phyloP scores from a whole-genome alignment of 2,113 vertebrate genomes.

The Oncorhynchus mykiss region DNA sequence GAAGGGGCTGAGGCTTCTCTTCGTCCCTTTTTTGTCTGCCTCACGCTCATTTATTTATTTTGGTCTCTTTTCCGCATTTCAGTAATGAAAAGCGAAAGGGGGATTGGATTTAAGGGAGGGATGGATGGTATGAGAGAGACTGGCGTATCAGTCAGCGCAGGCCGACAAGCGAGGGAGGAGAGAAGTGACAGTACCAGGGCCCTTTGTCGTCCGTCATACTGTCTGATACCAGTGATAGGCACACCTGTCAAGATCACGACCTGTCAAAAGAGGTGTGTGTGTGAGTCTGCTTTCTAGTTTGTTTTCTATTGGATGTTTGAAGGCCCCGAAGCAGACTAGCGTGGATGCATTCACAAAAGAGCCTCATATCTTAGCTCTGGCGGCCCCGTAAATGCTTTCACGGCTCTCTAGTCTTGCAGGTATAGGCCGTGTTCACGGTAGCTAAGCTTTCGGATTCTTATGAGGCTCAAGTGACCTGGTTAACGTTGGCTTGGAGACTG shows the following conservation, averaged over 20 bases:
- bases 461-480: background rate
- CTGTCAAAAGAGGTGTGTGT: slow-evolving; percentile 7
- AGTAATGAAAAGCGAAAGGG: slow-evolving; percentile 14
- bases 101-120: slow-evolving; percentile 24
- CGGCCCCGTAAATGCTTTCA: background rate
- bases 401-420: background rate
- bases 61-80: slow-evolving; percentile 41
- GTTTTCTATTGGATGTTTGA: background rate
- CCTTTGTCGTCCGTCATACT: slow-evolving; percentile 27
- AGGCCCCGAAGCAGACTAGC: background rate
- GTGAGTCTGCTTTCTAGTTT: background rate
- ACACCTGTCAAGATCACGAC: slow-evolving; percentile 36
- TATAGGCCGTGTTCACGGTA: background rate
- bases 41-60: slow-evolving; percentile 35
- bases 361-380: background rate
- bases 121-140: slow-evolving; percentile 18
- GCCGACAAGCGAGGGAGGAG: slow-evolving; percentile 1
- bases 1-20: slow-evolving; percentile 34
- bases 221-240: slow-evolving; percentile 46
- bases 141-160: slow-evolving; percentile 13
- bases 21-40: slow-evolving; percentile 17
- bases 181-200: slow-evolving; percentile 20
- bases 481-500: background rate
- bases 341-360: background rate
- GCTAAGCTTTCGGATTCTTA: background rate